Evolutionary conservation across 37 sponge, comb jelly and placozoan genomes (phyloP), one percentile per base, ranked within the genome.

Genomic region (Bolinopsis microptera): DNA sequence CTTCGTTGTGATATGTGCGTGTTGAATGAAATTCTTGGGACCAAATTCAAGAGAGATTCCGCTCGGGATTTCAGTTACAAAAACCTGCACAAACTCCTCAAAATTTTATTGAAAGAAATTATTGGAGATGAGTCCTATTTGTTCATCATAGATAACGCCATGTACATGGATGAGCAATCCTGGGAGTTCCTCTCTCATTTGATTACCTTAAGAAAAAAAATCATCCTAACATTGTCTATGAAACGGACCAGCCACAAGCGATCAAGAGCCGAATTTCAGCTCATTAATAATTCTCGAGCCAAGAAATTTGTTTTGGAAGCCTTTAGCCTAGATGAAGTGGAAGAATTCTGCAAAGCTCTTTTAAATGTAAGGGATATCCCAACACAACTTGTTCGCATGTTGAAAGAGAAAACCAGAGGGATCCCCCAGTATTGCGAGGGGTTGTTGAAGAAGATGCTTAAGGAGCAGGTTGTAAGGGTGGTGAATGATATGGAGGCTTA

Each of bases 371-470:
- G 26, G 90, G 39, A 28, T 24, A 48, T 86, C 5, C 90, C 90
- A 13, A n/a, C 13, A 24, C 48, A 86, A 3, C 48, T 86, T 16
- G 90, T 86, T 3, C 18, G 18, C 23, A 38, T 86, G 0, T 27
- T 86, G 90, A 28, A 25, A 3, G 90, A 86, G 41, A 86, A 86
- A 27, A 86, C 90, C 28, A 24, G 90, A 18, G 90, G 90, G 13
- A 86, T 86, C n/a, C 90, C 90, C 13, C 90, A 41, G 61, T 86
- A 86, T 39, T 86, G 90, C 30, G 90, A 86, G 61, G 90, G 90
- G 0, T 27, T 86, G 2, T 38, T 86, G 41, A 38, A 27, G 61
- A 86, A 86, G 40, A 86, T 86, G 90, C 90, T 86, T 35, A 86
- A 86, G 61, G 90, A 86, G 61, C 90, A 86, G 61, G 90, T 86